Conservation (phyloP, 2,113 vertebrate genomes). For the Hipposideros armiger region DNA sequence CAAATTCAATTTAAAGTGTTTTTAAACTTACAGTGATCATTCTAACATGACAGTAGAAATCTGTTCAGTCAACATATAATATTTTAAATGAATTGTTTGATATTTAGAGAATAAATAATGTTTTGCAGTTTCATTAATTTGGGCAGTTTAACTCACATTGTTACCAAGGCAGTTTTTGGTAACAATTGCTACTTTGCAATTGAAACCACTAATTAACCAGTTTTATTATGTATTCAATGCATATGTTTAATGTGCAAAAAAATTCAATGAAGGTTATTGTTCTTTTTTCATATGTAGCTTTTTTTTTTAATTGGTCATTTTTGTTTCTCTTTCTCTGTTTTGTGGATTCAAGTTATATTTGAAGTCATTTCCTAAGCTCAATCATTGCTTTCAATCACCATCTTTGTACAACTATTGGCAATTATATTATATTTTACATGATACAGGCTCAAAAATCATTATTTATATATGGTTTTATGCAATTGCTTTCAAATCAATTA, state of each 20-base stretch:
- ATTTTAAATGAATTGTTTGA: conserved; percentile 11
- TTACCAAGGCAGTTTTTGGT: neutral
- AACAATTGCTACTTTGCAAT: neutral
- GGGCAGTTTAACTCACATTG: neutral
- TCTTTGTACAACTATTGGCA: neutral
- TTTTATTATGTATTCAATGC: neutral
- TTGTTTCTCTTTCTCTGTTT: neutral
- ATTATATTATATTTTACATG: neutral
- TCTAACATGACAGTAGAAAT: neutral
- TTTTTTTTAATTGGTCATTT: neutral
- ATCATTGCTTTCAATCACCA: neutral
- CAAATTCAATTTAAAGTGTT: neutral
- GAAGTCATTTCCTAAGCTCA: neutral
- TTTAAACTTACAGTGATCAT: neutral
- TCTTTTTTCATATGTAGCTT: neutral
- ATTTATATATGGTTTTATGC: neutral
- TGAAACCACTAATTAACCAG: neutral
- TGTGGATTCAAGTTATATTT: neutral
- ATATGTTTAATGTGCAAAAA: neutral
- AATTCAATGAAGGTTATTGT: neutral
- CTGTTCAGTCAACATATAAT: neutral
- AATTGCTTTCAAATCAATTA: neutral
- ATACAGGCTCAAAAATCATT: neutral
- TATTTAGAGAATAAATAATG: neutral
- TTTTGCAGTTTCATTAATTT: neutral